These are phyloP conservation scores for Lagopus muta DNA, from an alignment of 2,113 vertebrate genomes.

Conservation along the genomic window DNA sequence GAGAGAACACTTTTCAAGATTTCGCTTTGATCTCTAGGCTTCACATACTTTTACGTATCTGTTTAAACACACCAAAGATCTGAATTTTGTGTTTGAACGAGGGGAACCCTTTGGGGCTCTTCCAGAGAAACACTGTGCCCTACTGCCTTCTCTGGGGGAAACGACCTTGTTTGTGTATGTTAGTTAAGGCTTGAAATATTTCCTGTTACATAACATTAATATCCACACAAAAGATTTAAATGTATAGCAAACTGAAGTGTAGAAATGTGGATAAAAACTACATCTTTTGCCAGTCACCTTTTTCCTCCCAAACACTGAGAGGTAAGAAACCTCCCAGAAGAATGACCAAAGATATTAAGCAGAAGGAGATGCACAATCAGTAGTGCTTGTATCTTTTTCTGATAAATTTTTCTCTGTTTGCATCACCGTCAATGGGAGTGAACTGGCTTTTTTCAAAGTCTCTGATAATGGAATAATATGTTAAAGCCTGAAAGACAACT, in stretches of 20 bases:
- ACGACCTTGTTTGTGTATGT: neutral
- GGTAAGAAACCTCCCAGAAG: neutral
- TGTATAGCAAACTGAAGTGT: neutral
- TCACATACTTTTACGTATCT: neutral
- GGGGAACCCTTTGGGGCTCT: no score
- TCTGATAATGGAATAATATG: neutral
- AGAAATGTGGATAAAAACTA: neutral
- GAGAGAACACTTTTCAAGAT: neutral
- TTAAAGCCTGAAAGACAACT: neutral
- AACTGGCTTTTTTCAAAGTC: neutral
- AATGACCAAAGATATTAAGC: neutral
- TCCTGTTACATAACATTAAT: neutral
- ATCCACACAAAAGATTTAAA: neutral
- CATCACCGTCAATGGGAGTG: neutral
- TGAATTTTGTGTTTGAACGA: neutral
- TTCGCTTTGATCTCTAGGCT: neutral
- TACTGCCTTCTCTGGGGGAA: neutral
- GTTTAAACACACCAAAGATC: neutral
- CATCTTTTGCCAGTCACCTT: neutral
- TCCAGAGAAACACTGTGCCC: neutral
- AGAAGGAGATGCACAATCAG: neutral
- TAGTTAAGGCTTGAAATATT: neutral
- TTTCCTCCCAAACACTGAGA: neutral
- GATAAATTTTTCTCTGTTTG: neutral
- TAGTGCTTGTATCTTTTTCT: neutral